phyloP scores from a whole-genome alignment of 2,113 vertebrate genomes.

The Pitta sordida region DNA sequence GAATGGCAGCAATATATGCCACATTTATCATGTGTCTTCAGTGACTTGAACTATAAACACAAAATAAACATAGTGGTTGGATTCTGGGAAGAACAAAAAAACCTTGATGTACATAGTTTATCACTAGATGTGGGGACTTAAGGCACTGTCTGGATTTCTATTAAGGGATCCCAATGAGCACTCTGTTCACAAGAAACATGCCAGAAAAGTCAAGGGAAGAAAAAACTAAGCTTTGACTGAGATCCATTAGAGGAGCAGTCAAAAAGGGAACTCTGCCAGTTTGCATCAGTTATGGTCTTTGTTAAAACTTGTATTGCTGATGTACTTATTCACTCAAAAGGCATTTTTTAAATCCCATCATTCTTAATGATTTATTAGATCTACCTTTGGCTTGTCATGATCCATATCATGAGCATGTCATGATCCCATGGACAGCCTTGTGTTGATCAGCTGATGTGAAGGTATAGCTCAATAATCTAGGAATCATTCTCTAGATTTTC shows the following conservation, averaged over 20 bases:
- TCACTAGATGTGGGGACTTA: background rate
- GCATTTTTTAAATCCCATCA: background rate
- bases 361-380: background rate
- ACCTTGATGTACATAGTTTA: background rate
- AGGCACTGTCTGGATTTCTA: background rate
- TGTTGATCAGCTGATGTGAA: background rate
- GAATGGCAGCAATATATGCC: background rate
- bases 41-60: background rate
- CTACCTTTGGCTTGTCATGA: background rate
- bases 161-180: background rate
- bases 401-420: background rate
- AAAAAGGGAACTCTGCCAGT: background rate
- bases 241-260: background rate
- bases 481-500: background rate
- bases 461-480: background rate
- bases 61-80: background rate
- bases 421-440: background rate
- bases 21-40: background rate
- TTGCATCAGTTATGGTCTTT: background rate
- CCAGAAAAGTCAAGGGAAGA: background rate
- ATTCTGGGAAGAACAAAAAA: background rate
- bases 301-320: background rate
- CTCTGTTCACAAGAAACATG: background rate
- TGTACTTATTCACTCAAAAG: background rate
- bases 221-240: background rate